Evolutionary conservation across 2,888 invertebrate species (phyloP).

Genomic region (Myathropa florea): DNA sequence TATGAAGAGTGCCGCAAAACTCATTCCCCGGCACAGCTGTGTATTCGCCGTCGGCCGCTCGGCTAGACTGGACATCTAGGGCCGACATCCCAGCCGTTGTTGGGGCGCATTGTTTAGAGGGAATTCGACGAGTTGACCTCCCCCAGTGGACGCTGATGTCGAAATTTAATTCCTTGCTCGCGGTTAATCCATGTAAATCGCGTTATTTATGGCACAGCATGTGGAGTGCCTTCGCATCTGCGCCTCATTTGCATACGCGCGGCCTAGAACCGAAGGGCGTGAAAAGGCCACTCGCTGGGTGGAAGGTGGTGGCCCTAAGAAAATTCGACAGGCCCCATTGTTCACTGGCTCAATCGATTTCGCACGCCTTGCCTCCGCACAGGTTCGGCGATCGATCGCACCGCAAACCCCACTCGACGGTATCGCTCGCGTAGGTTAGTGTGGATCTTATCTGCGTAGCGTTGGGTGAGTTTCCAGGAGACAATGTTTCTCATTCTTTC

Average conservation of each 20-base stretch:
- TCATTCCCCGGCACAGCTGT: constrained; percentile 1
- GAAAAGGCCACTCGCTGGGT: not conserved
- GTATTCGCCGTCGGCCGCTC: not conserved
- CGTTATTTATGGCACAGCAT: constrained; percentile 49
- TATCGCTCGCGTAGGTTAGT: not conserved
- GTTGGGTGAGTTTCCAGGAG: not conserved
- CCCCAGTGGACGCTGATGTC: not conserved
- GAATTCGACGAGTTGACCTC: not conserved
- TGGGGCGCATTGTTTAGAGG: not conserved
- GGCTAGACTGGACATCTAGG: not conserved
- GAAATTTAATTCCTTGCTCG: constrained; percentile 39
- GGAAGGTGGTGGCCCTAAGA: not conserved
- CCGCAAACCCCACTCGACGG: not conserved
- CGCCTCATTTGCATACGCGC: not conserved
- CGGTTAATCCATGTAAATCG: constrained; percentile 60
- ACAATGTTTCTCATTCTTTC: constrained; percentile 42
- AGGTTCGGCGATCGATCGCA: not conserved
- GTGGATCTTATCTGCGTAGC: not conserved
- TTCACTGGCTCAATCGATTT: not conserved
- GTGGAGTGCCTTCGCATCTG: not conserved
- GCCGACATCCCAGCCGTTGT: not conserved
- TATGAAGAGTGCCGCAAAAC: constrained; percentile 31
- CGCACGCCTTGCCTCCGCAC: not conserved
- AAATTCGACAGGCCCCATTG: not conserved
- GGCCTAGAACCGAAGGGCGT: not conserved